Percentiles rank a stretch among this genome's conserved stretches.
Conservation (phyloP, 2,888 invertebrate species). For the Drosophila setosimentum region DNA sequence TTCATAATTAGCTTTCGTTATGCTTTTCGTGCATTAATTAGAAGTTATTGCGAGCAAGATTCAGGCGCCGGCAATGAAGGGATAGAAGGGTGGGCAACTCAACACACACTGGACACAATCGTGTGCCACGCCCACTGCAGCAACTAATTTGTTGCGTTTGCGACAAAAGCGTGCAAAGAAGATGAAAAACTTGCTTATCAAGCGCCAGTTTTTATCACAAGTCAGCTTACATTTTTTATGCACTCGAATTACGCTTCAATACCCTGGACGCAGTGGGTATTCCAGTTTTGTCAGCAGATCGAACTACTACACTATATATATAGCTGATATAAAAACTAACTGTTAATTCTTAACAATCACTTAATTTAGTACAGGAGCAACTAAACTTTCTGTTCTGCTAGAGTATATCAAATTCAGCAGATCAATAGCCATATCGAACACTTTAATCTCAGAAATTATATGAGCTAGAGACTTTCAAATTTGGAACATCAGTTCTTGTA, state of each 20-base stretch:
- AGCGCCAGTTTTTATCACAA: slow-evolving; percentile 46
- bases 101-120: slow-evolving; percentile 47
- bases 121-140: slow-evolving; percentile 23
- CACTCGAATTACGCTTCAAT: neutral
- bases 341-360: too few relatives aligned
- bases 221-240: slow-evolving; percentile 26
- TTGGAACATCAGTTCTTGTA: too few relatives aligned
- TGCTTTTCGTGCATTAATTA: slow-evolving; percentile 81
- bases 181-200: slow-evolving; percentile 54
- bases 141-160: slow-evolving; percentile 47
- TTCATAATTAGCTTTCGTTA: slow-evolving; percentile 82
- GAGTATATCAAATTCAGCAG: neutral
- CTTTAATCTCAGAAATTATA: too few relatives aligned
- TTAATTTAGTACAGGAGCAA: neutral
- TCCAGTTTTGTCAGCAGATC: neutral
- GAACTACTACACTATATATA: too few relatives aligned
- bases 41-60: slow-evolving; percentile 72
- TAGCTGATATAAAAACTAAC: neutral
- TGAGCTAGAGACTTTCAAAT: too few relatives aligned
- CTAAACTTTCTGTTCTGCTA: neutral
- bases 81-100: slow-evolving; percentile 35
- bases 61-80: slow-evolving; percentile 61
- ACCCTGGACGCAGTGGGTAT: neutral
- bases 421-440: too few relatives aligned
- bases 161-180: slow-evolving; percentile 11